Percentiles rank a stretch among this genome's conserved stretches.
phyloP scores from a whole-genome alignment of 2,888 invertebrate genomes.

The Synergus umbraculus region DNA sequence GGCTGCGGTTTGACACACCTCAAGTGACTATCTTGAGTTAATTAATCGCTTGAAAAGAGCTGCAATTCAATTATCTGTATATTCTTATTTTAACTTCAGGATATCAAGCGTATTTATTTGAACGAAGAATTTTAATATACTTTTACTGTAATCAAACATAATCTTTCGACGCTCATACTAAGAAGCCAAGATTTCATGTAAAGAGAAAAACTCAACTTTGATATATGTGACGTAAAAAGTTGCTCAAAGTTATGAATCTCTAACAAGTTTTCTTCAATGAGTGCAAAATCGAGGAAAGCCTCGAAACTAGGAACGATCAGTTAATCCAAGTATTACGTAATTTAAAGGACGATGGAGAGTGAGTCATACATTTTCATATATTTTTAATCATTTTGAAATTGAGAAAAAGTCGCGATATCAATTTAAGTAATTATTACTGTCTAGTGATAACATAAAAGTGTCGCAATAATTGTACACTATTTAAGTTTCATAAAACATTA shows the following conservation, averaged over 20 bases:
- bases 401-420: neutral
- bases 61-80: neutral
- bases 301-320: slow-evolving; percentile 14
- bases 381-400: neutral
- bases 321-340: slow-evolving; percentile 20
- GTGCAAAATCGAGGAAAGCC: neutral
- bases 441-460: neutral
- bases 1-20: too few species aligned
- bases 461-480: neutral
- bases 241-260: neutral
- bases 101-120: slow-evolving; percentile 9
- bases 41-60: neutral
- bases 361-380: neutral
- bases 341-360: slow-evolving; percentile 7
- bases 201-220: neutral
- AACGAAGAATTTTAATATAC: slow-evolving; percentile 11
- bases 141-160: neutral
- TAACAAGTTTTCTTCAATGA: neutral
- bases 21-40: neutral
- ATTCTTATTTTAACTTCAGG: slow-evolving; percentile 8
- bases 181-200: neutral
- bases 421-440: neutral
- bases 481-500: neutral
- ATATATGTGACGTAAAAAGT: neutral
- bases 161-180: neutral